Base-by-base conservation (phyloP, 2,888 invertebrate species). In the Bellardia bayeri region DNA sequence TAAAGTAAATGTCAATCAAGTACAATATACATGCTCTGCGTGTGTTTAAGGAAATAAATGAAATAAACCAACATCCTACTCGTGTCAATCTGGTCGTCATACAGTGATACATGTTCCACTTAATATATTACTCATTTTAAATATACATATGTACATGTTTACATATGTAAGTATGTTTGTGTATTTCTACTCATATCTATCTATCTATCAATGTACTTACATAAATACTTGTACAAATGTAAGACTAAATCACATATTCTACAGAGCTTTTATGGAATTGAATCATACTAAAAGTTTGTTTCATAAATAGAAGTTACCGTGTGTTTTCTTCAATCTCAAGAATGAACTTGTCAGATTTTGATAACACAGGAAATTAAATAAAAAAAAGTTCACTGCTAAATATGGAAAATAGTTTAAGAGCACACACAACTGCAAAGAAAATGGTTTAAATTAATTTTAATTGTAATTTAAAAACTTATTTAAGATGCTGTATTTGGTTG, bases 21-120 rank as follows among this genome's bases (percentile, higher is more conserved):
- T 63, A 63, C 16, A 40, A 33, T 56, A 13, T 49, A n/a, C n/a
- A n/a, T 8, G 33, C 61, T 63, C 64, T 80, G 71, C 40, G 64
- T 71, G 51, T 63, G 16, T 68, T 74, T 66, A 74, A 68, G 82
- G 82, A 74, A 66, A 75, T 69, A 69, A 76, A 69, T 82, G 58
- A 76, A 76, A 63, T 45, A 37, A 75, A 58, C 66, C 74, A 49
- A 76, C 68, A 69, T 82, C 23, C 69, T 61, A n/a, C 40, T 58
- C 68, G n/a, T 76, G 75, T 49, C 64, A 76, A 51, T 37, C 16
- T 56, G 69, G 40, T 63, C 61, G 49, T 69, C 23, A 66, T 58
- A 14, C 30, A 49, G 61, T 75, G 33, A 45, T 58, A 16, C 68
- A 40, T 79, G 45, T 45, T 79, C 58, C 33, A 49, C 54, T 79